Percentiles rank a stretch among this genome's conserved stretches.
Evolutionary conservation across 2,797 vertebrate genomes (phyloP).

Genomic region (Scyliorhinus canicula): DNA sequence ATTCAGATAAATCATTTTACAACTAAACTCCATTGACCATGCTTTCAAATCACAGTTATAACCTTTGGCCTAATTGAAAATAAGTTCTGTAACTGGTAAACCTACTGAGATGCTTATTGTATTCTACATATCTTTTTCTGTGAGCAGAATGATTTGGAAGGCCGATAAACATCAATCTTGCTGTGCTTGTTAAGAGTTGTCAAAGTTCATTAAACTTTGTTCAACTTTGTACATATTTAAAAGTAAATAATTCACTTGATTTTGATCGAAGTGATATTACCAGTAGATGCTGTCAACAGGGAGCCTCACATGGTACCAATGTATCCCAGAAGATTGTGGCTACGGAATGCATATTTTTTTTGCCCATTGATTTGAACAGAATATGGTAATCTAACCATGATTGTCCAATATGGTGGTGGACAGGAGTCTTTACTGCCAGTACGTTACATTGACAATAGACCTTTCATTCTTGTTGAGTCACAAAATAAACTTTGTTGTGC

Average conservation of each 20-base stretch:
- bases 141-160: neutral
- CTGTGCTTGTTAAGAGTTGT: neutral
- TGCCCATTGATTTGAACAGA: neutral
- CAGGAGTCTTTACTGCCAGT: neutral
- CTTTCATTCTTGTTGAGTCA: neutral
- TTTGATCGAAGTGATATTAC: neutral
- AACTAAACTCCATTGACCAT: neutral
- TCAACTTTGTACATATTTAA: neutral
- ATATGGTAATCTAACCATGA: neutral
- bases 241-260: conserved; percentile 18
- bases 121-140: neutral
- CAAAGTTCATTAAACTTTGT: neutral
- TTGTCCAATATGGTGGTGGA: neutral
- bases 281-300: neutral
- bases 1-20: neutral
- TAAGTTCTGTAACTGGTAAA: neutral
- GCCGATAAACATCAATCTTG: neutral
- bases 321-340: too few relatives aligned
- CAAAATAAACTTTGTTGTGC: neutral
- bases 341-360: neutral
- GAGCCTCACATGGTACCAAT: neutral
- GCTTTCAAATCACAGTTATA: neutral
- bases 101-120: neutral
- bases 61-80: neutral
- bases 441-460: neutral